These are phyloP conservation scores for Drosophila neotestacea DNA, from an alignment of 2,888 invertebrate species.

Conservation along the genomic window DNA sequence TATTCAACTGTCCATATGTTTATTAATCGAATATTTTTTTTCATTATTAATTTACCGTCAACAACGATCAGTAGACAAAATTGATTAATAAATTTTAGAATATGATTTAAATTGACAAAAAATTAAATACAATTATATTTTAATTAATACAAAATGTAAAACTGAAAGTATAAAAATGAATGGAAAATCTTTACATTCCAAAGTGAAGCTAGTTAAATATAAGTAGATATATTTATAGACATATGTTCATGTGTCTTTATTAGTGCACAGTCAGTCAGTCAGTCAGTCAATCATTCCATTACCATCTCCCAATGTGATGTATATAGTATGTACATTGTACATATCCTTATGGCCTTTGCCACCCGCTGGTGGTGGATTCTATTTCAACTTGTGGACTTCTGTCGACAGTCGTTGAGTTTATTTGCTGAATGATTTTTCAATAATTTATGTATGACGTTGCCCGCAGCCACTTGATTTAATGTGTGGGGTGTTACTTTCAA, in stretches of 20 bases:
- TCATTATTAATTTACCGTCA: too few relatives aligned
- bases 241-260: constrained; percentile 13
- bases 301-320: background rate
- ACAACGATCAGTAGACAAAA: too few relatives aligned
- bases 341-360: background rate
- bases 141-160: too few relatives aligned
- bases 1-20: too few relatives aligned
- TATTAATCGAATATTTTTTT: too few relatives aligned
- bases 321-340: background rate
- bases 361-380: constrained; percentile 20
- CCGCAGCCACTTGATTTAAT: constrained; percentile 77
- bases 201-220: too few relatives aligned
- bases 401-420: constrained; percentile 57
- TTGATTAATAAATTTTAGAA: too few relatives aligned
- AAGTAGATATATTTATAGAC: too few relatives aligned
- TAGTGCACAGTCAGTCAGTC: constrained; percentile 57
- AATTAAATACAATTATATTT: too few relatives aligned
- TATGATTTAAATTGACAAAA: too few relatives aligned
- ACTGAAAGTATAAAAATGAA: too few relatives aligned
- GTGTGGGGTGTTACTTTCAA: constrained; percentile 81
- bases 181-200: too few relatives aligned
- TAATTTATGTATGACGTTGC: constrained; percentile 78
- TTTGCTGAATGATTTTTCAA: constrained; percentile 82
- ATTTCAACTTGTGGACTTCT: constrained; percentile 13
- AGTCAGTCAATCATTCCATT: constrained; percentile 17